Base-by-base conservation (phyloP, 2,888 invertebrate genomes). In the Coleophora flavipennella region DNA sequence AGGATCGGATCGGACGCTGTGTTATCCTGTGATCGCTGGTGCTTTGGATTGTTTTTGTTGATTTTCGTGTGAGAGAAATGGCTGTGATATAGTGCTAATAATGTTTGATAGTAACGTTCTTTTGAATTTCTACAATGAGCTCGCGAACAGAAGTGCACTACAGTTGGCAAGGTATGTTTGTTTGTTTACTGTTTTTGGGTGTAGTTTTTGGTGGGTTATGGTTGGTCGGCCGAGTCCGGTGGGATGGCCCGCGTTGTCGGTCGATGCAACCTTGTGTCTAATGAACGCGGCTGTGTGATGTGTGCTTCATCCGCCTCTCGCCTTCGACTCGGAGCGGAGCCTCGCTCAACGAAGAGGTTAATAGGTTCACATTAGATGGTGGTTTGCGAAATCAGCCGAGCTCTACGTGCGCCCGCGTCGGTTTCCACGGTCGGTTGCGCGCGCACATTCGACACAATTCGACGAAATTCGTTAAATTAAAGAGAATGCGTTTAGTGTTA, bases 301-400 rank as follows among this genome's bases (percentile, higher is more conserved):
- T 69, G 62, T 64, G 70, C 69, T 67, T 75, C 77, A 73, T 76
- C 80, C 80, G 79, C 75, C 78, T 75, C 74, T 81, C 78, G 81
- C 81, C 81, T 81, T 78, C 79, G 79, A 69, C 71, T 70, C 63
- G 60, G 78, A 76, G 77, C 63, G 60, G 78, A 76, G 77, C 69
- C 77, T 78, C 74, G 67, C 69, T 70, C 67, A 59, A 48, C 67
- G 68, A 71, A 81, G 83, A 84, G 84, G 84, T 84, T 84, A 84
- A 84, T 84, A 84, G 81, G 84, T 83, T 84, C 84, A 84, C 79
- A 80, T 83, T 80, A 84, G 81, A 83, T 75, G 83, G 65, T 75
- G 71, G 76, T 74, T 84, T 83, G 80, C 83, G 81, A 83, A 83
- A 83, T 72, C 68, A 58, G 59, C 69, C 59, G 64, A 66, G 66